A percentile compares a stretch with the other conserved stretches of the same genome.
Evolutionary conservation across 2,888 invertebrate genomes (phyloP).

Genomic region (Coleophora flavipennella): DNA sequence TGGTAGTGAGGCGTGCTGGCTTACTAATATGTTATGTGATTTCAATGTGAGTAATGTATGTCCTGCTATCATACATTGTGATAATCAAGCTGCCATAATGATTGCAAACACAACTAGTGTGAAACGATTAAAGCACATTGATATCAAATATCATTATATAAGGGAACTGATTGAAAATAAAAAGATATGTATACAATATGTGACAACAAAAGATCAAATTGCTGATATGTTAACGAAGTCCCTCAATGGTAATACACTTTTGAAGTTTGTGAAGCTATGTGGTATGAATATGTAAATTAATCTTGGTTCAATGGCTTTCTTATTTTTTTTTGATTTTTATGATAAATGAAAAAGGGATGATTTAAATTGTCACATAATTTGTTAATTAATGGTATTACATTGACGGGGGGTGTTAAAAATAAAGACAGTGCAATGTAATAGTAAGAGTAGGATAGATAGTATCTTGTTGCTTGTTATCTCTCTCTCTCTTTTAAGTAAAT

Average conservation of each 20-base stretch:
- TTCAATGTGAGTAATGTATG: constrained; percentile 4
- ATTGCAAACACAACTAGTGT: constrained; percentile 5
- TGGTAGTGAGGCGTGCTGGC: constrained; percentile 12
- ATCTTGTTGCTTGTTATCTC: too few species aligned
- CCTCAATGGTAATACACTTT: constrained; percentile 2
- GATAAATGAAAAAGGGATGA: too few species aligned
- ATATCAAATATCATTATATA: constrained; percentile 6
- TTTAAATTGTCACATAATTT: too few species aligned
- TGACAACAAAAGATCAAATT: constrained; percentile 1
- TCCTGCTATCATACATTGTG: constrained; percentile 10
- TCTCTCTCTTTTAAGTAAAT: too few species aligned
- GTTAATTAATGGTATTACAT: constrained; percentile 20
- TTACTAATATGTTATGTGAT: constrained; percentile 11
- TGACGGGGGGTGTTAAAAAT: too few species aligned
- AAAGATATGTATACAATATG: constrained; percentile 1
- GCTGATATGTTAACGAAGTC: constrained; percentile 6
- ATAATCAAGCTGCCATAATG: constrained; percentile 11
- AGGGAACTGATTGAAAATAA: not conserved
- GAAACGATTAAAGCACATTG: constrained; percentile 11
- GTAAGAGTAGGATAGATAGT: too few species aligned
- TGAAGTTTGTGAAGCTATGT: too few species aligned
- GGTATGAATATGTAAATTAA: too few species aligned
- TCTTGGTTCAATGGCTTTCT: too few species aligned
- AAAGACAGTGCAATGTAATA: not conserved
- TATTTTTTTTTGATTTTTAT: too few species aligned